phyloP scores from a whole-genome alignment of 2,888 invertebrate genomes.

The Drosophila ezoana region DNA sequence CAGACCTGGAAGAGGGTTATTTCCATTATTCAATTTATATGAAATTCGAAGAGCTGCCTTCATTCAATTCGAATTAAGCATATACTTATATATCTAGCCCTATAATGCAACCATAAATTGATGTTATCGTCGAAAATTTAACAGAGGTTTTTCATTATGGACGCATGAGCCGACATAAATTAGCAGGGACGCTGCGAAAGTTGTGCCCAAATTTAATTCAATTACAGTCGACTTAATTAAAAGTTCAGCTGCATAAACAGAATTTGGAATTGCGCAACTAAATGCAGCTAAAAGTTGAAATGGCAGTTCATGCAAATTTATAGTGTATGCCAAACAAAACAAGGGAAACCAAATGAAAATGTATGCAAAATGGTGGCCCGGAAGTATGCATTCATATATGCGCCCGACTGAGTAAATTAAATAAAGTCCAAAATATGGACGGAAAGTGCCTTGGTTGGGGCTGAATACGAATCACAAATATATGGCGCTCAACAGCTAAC shows the following conservation, averaged over 20 bases:
- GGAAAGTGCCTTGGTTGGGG: not conserved
- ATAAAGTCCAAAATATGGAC: not conserved
- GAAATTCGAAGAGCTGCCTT: too few species aligned
- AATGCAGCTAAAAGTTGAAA: conserved; percentile 14
- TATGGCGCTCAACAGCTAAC: conserved; percentile 40
- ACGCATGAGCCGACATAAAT: not conserved
- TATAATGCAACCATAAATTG: not conserved
- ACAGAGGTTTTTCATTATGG: not conserved
- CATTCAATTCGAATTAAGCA: not conserved
- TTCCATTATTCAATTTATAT: too few species aligned
- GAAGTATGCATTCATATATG: not conserved
- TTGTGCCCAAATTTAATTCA: conserved; percentile 9
- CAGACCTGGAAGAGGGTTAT: too few species aligned
- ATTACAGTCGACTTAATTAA: conserved; percentile 40
- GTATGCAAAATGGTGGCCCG: not conserved
- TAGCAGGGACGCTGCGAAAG: conserved; percentile 2
- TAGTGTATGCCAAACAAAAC: too few species aligned
- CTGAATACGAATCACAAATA: conserved; percentile 21
- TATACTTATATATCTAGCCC: not conserved
- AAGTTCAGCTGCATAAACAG: conserved; percentile 32
- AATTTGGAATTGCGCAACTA: conserved; percentile 12
- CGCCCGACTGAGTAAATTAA: too few species aligned
- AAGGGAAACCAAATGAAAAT: not conserved
- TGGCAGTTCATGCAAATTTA: conserved; percentile 2
- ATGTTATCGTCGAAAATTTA: not conserved